Evolutionary conservation across 1,140 invertebrate genomes (phyloP), one percentile per base, ranked within the genome.

Genomic region (Muscidifurax raptorellus): DNA sequence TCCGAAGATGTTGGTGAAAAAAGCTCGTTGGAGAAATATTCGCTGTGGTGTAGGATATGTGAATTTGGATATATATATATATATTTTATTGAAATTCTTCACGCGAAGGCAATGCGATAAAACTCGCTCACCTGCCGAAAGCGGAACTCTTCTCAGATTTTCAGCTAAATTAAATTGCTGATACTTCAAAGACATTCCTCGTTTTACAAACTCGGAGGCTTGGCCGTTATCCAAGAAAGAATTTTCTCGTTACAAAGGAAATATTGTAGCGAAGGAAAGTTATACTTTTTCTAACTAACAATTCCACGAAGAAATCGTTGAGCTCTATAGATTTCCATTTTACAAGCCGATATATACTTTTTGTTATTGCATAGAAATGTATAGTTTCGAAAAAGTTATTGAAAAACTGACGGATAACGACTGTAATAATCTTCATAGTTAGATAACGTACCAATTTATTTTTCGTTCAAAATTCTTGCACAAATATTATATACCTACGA

Each of bases 161-260:
- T 47, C 74, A 15, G 27, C 75, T 77, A 77, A 52, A 77, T 59
- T 77, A 77, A 77, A 76, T 76, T 30, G 25, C 75, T 30, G 47
- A 64, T 52, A 59, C 44, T 52, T 77, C 75, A 52, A 77, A 59
- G 75, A 59, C 75, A 77, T 77, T 77, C 18, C 27, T 52, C 47
- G 5, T 25, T 67, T 27, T 59, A 25, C 44, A 30, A 59, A 77
- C 27, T 32, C 47, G 25, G 3, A 28, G 66, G 67, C 64, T 79
- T 79, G 77, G 77, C 64, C 13, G 44, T 64, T 59, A 64, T 77
- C 47, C 47, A 77, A 77, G 47, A 64, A 32, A 30, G 28, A 77
- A 59, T 59, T 52, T 77, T 59, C 75, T 59, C 27, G 44, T 77
- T 77, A 10, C 15, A 30, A 59, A 27, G 22, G 44, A 77, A 40